Base-by-base conservation (phyloP, 2,797 vertebrate genomes). In the Pagetopsis macropterus region DNA sequence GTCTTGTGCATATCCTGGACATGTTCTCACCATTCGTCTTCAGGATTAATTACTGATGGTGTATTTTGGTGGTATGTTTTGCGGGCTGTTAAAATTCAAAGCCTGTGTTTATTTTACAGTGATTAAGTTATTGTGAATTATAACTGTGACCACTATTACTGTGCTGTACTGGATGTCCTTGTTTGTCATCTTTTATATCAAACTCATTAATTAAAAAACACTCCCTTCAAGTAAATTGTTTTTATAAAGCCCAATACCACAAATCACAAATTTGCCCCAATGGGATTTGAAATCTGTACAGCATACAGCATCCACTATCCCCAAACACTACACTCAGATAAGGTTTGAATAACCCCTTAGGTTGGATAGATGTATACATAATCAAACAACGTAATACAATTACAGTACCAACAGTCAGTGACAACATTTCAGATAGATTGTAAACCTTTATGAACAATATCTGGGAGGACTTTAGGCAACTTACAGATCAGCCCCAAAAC, bases 131-230 rank as follows among this genome's bases (percentile, higher is more conserved):
- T 17, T 65, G 41, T 54, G 31, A 58, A 46, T 61, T 57, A 40
- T 37, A 61, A 61, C 59, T 67, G 12, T 44, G 16, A 43, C 45
- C 27, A 55, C 65, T 48, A 8, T 7, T 65, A 17, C 62, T 57
- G 37, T 31, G 17, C 14, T 64, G 16, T 15, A 27, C 11, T 49
- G 3, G 33, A 11, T 23, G 59, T 54, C 5, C 58, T 62, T 51
- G 37, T 64, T 52, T 54, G 8, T 48, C 13, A 9, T 11, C 43
- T 21, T 70, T 79, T 16, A 56, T 2, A 16, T 70, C n/a, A 62
- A 69, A 56, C 10, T 45, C 54, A 50, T 65, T 72, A 51, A 58
- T 67, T 71, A 49, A 75, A 49, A 75, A 52, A 52, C 19, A 31
- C 43, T 55, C 15, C 45, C 12, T 41, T 56, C 12, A 23, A 60